Base-by-base conservation (phyloP, 1,140 invertebrate species). In the Nilaparvata lugens region DNA sequence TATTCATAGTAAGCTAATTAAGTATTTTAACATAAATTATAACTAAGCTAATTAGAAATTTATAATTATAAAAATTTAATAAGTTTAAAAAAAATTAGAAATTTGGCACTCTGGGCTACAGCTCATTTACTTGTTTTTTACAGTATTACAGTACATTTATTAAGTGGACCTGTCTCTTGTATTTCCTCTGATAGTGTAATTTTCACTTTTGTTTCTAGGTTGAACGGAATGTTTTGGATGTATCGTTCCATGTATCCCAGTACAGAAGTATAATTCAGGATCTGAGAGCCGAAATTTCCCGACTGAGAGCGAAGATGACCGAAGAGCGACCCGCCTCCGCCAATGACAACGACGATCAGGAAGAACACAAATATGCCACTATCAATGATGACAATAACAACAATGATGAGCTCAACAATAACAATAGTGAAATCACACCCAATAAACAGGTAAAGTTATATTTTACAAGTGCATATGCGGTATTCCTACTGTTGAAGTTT, bases 191-290 rank as follows among this genome's bases (percentile, higher is more conserved):
- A 31, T 11, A 51, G 16, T 56, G 53, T 52, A 69, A 69, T 42
- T 63, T n/a, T 4, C 13, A 35, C 13, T 11, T 35, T 9, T 35
- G 31, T 35, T n/a, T n/a, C 7, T 11, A 82, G 78, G 85, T 91
- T 1, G 83, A 88, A 69, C 76, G 84, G 45, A 92, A 91, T 69
- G 80, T 91, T 25, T 75, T 89, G 38, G 86, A 91, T 71, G 88
- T 91, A 5, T 83, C 85, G 2, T 89, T 89, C 71, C 89, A 91
- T 64, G 83, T 92, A 11, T 85, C 86, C 0, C 84, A 93, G 70
- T 94, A 94, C 69, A 81, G 86, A 19, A 83, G 81, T 42, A 84
- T 92, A 55, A 90, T 92, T 24, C 80, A 78, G 42, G 93, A 96
- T 68, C 73, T 95, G 24, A 80, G 89, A 14, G 85, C 87, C 59